Base-by-base conservation (phyloP, 2,888 invertebrate species). In the Panorpa germanica region DNA sequence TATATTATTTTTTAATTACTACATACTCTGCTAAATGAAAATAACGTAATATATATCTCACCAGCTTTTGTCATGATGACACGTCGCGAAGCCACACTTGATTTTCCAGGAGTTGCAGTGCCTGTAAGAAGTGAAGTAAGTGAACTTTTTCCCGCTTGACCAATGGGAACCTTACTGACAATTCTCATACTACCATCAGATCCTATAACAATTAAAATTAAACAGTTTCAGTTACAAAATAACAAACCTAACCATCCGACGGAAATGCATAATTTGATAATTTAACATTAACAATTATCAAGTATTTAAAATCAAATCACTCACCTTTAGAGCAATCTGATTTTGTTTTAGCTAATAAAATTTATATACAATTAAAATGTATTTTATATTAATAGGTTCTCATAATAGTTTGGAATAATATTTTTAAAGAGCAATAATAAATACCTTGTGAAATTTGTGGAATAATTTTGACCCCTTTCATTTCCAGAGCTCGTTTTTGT, bases 401-500 rank as follows among this genome's bases (percentile, higher is more conserved):
- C 19, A 8, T n/a, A n/a, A n/a, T n/a, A n/a, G n/a, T n/a, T n/a
- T n/a, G n/a, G n/a, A n/a, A 4, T n/a, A 29, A 9, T 29, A 6
- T 24, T 8, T 10, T 9, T 3, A 12, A 14, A 15, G 24, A n/a
- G n/a, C n/a, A n/a, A n/a, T n/a, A n/a, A 12, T 19, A 35, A 34
- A 42, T 49, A 70, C 72, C 67, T 56, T 67, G 68, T 26, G 63
- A 60, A n/a, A n/a, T n/a, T n/a, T n/a, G n/a, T n/a, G n/a, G n/a
- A n/a, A n/a, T n/a, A n/a, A n/a, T n/a, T n/a, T n/a, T n/a, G n/a
- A n/a, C n/a, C n/a, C 9, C 53, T 46, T 54, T 55, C 43, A 68
- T 50, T 45, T 78, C 78, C 20, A 72, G 44, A 1, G 73, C 72
- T 29, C 83, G 62, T 50, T 86, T 88, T 45, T 88, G 88, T 45